Evolutionary conservation across 2,888 invertebrate genomes (phyloP), one percentile per base, ranked within the genome.

Genomic region (Myopa tessellatipennis): DNA sequence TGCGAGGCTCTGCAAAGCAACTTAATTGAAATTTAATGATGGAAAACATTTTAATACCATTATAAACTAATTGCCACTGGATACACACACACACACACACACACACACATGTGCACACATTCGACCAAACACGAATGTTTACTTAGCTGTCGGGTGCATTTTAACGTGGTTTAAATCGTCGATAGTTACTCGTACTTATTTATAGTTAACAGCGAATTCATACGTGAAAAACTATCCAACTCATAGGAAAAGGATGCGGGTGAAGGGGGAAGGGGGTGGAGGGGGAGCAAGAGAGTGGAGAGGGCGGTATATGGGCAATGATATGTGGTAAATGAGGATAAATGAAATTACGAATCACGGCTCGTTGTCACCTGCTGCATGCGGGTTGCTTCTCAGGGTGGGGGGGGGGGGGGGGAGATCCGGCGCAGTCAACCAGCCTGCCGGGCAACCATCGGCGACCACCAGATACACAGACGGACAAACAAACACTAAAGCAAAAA

Each of bases 1-100:
- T 38, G 14, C 65, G 38, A 65, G 55, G 12, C 14, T 58, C 58
- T 40, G 26, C 58, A 58, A 71, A 73, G 61, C 73, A 52, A 60
- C 61, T 73, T 74, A 52, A 74, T 74, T 74, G 74, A 74, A 74
- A 74, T 14, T 65, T 74, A 74, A 74, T 74, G 74, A 74, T 65
- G 74, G 74, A 63, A 72, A 63, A 26, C 74, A 65, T 65, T 74
- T 61, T 40, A 65, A 63, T 65, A 52, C 38, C 74, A 74, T 74
- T 65, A 74, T 63, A 65, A 65, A 65, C 65, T 74, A 74, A 74
- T 65, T 74, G 50, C 63, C 61, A 55, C 34, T 26, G 34, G 14
- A 40, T 45, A n/a, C n/a, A 68, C 40, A 45, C 18, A 40, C n/a
- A 38, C 38, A 52, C 36, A 34, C 38, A 67, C 0, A 67, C 55